Conservation (phyloP, 2,888 invertebrate species). For the Pammene aurita region DNA sequence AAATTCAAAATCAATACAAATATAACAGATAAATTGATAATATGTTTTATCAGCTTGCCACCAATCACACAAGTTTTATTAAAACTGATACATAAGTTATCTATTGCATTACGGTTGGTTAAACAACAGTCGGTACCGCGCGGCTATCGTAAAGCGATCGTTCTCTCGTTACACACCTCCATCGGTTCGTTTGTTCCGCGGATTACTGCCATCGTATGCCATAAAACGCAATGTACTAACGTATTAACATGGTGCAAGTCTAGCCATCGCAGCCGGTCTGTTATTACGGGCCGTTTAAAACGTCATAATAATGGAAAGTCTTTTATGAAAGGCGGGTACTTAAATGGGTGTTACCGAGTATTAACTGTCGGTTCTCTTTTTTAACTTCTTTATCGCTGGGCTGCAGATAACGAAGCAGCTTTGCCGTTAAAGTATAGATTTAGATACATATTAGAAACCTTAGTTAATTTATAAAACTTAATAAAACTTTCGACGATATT, state of each 20-base stretch:
- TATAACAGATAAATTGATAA: too few species aligned
- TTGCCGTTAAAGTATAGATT: not conserved
- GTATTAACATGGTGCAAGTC: constrained; percentile 13
- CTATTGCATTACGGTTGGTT: constrained; percentile 47
- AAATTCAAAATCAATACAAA: too few species aligned
- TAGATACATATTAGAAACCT: not conserved
- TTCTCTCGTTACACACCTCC: constrained; percentile 8
- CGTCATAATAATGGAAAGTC: constrained; percentile 40
- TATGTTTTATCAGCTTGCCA: constrained; percentile 12
- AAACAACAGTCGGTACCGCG: constrained; percentile 46
- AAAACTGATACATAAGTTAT: constrained; percentile 45
- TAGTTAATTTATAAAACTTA: not conserved
- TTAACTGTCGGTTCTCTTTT: constrained; percentile 30
- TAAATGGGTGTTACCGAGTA: constrained; percentile 39
- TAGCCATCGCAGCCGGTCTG: constrained; percentile 16
- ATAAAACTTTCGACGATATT: too few species aligned
- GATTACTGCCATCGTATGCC: constrained; percentile 22
- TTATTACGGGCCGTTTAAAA: constrained; percentile 37
- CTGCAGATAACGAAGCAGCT: constrained; percentile 22
- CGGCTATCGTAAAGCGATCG: constrained; percentile 33
- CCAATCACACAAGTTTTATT: constrained; percentile 21
- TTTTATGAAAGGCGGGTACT: constrained; percentile 35
- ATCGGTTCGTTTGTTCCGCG: constrained; percentile 28
- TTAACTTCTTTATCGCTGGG: constrained; percentile 33
- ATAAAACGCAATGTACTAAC: constrained; percentile 37